Conservation (phyloP, 2,888 invertebrate species). For the Cephus nigrinus region DNA sequence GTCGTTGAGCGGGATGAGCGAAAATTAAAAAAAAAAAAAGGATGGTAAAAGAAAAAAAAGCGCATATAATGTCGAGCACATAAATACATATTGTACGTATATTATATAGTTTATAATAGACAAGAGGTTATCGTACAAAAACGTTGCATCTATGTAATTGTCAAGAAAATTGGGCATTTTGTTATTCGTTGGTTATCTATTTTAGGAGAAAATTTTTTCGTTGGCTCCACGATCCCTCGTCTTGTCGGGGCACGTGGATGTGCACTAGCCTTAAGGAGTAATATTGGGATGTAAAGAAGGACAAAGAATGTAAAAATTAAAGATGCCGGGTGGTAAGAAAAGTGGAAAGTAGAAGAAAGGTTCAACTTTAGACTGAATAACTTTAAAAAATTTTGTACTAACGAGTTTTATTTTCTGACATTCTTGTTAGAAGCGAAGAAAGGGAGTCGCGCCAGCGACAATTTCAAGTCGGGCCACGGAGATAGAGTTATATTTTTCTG, state of each 20-base stretch:
- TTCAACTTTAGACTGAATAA: background rate
- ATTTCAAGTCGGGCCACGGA: background rate
- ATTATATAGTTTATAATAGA: background rate
- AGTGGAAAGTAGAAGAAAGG: background rate
- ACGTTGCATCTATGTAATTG: background rate
- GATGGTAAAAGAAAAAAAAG: background rate
- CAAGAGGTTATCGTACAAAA: background rate
- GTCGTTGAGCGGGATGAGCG: background rate
- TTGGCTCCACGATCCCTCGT: background rate
- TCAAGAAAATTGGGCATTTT: background rate
- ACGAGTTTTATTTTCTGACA: background rate
- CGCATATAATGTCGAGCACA: background rate
- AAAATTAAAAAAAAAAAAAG: background rate
- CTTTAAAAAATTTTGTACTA: background rate
- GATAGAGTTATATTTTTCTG: conserved; percentile 33
- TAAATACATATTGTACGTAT: conserved; percentile 6
- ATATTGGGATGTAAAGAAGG: background rate
- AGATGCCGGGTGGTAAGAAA: background rate
- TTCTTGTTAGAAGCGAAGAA: background rate
- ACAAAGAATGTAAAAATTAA: background rate
- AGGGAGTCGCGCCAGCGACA: background rate
- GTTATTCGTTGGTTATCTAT: background rate
- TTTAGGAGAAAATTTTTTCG: background rate
- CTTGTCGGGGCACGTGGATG: background rate
- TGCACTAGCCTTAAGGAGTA: background rate